These are phyloP conservation scores for Semicossyphus pulcher DNA, from an alignment of 2,113 vertebrate species.

Conservation along the genomic window DNA sequence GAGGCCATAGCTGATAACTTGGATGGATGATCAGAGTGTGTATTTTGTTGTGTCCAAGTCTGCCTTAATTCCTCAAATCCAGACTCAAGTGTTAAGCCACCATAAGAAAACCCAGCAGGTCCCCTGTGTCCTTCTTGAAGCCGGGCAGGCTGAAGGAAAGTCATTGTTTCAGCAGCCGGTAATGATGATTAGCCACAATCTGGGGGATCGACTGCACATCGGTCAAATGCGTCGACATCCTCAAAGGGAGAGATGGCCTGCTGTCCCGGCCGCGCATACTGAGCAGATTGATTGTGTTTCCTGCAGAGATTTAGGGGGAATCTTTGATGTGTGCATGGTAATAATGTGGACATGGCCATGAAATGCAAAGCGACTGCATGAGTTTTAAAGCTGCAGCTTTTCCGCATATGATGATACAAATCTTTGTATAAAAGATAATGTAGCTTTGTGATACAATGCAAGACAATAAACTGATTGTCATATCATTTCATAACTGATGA, in stretches of 20 bases:
- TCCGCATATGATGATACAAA: constrained; percentile 38
- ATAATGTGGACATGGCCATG: constrained; percentile 66
- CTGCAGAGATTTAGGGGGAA: constrained; percentile 70
- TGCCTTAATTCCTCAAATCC: constrained; percentile 76
- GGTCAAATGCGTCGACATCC: constrained; percentile 81
- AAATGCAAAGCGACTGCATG: constrained; percentile 46
- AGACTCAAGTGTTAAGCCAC: constrained; percentile 73
- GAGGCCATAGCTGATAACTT: constrained; percentile 55
- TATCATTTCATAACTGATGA: constrained; percentile 24
- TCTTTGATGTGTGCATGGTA: constrained; percentile 77
- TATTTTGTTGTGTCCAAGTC: constrained; percentile 73
- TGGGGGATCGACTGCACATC: constrained; percentile 83
- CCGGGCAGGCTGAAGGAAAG: constrained; percentile 80
- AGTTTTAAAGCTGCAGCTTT: constrained; percentile 50
- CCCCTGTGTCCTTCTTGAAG: constrained; percentile 80
- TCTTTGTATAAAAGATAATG: constrained; percentile 33
- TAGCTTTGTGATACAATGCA: constrained; percentile 27
- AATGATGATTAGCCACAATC: constrained; percentile 84
- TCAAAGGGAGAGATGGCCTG: constrained; percentile 76
- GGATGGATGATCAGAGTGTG: constrained; percentile 68
- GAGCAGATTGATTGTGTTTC: constrained; percentile 78
- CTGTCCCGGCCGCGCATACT: constrained; percentile 69
- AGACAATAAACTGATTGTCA: constrained; percentile 11
- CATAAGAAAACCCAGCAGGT: constrained; percentile 72
- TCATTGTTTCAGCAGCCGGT: constrained; percentile 79